Conservation (phyloP, 2,113 vertebrate species). For the Carassius auratus region DNA sequence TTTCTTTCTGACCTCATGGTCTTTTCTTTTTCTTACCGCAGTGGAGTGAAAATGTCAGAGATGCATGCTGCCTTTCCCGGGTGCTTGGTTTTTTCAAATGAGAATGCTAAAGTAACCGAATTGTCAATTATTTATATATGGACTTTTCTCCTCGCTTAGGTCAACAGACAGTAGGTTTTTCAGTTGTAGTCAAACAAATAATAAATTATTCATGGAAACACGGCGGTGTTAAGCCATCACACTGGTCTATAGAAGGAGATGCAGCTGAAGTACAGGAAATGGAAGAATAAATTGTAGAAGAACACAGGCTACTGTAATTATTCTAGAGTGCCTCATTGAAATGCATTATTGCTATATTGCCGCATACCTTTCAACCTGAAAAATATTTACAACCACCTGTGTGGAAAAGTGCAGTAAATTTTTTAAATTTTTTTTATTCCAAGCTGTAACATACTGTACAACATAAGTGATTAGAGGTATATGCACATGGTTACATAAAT, state of each 20-base stretch:
- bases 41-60: conserved; percentile 26
- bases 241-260: neutral
- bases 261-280: neutral
- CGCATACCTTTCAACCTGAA: neutral
- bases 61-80: neutral
- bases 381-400: neutral
- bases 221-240: conserved; percentile 29
- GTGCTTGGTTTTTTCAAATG: conserved; percentile 3
- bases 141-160: neutral
- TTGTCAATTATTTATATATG: conserved; percentile 59
- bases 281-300: conserved; percentile 14
- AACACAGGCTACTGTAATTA: neutral
- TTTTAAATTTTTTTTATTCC: neutral
- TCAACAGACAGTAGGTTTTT: conserved; percentile 29
- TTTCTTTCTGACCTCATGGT: conserved; percentile 11
- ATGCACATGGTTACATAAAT: no score
- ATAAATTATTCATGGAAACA: conserved; percentile 54
- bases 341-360: neutral
- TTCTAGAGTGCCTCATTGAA: neutral
- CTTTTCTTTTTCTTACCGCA: neutral
- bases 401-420: neutral
- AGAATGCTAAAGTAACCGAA: conserved; percentile 44
- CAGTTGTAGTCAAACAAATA: conserved; percentile 35
- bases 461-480: neutral
- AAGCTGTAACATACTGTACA: neutral